A percentile compares a stretch with the other conserved stretches of the same genome.
phyloP scores from a whole-genome alignment of 2,113 vertebrate genomes.

The Brachypteracias leptosomus region DNA sequence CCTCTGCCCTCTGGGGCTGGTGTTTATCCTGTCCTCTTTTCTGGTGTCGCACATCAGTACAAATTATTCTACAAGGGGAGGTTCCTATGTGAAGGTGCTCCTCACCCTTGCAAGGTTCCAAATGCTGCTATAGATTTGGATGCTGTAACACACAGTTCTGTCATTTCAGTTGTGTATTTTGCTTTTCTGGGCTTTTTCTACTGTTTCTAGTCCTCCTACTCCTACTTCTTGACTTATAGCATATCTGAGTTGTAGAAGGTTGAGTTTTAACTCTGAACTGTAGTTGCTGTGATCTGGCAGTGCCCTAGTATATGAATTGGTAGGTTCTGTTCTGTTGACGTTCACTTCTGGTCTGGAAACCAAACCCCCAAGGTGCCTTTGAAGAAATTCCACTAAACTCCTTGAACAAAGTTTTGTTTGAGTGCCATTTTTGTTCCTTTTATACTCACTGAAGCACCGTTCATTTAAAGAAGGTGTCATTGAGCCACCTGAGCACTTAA shows the following conservation, averaged over 20 bases:
- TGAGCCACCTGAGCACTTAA: not conserved
- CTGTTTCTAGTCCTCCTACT: not conserved
- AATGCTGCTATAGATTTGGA: not conserved
- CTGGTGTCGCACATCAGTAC: rapidly evolving
- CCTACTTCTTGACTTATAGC: not conserved
- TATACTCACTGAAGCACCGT: not conserved
- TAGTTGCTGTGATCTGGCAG: not conserved
- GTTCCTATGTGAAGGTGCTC: not conserved
- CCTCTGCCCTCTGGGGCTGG: not conserved
- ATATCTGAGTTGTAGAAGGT: not conserved
- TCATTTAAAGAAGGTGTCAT: not conserved
- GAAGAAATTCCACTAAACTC: not conserved
- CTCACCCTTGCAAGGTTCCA: not conserved
- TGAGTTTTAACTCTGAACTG: not conserved
- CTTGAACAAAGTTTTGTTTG: not conserved
- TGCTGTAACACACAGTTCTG: not conserved
- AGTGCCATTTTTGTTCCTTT: not conserved
- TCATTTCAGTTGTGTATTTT: not conserved
- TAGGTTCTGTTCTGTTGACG: not conserved
- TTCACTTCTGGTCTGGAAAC: not conserved
- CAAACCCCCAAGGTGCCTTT: not conserved
- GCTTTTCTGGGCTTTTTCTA: not conserved
- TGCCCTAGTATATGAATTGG: not conserved
- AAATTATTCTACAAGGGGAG: rapidly evolving
- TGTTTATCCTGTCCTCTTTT: not conserved